A percentile compares a stretch with the other conserved stretches of the same genome.
Conservation (phyloP, 2,113 vertebrate species). For the Mesitornis unicolor region DNA sequence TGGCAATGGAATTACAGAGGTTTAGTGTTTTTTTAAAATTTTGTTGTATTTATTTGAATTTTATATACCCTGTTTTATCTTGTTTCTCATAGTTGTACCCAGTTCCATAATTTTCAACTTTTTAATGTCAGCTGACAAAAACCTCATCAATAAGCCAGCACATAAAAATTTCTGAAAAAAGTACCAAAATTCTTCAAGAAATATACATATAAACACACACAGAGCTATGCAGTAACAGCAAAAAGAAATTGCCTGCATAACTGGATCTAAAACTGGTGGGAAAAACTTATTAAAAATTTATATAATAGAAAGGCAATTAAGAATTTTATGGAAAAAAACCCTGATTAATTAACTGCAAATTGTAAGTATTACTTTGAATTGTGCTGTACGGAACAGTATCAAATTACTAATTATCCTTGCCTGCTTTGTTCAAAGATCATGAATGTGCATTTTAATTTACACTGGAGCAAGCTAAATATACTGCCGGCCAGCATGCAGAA, state of each 20-base stretch:
- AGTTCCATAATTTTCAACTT: not conserved
- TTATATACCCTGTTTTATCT: not conserved
- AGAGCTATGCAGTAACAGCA: not conserved
- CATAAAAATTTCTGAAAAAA: not conserved
- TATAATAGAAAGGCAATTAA: constrained; percentile 45
- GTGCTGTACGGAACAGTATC: not conserved
- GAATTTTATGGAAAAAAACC: not conserved
- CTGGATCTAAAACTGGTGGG: constrained; percentile 6
- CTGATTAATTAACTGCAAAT: constrained; percentile 60
- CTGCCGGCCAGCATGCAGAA: not conserved
- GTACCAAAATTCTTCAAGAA: not conserved
- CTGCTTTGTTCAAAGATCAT: constrained; percentile 21
- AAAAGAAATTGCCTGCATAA: not conserved
- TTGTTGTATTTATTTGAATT: not conserved
- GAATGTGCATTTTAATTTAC: constrained; percentile 25
- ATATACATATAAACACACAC: not conserved
- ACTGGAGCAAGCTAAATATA: not conserved
- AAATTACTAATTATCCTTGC: constrained; percentile 18
- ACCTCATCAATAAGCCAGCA: not conserved
- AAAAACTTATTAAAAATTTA: constrained; percentile 31
- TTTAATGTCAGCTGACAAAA: not conserved
- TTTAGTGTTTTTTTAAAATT: not conserved
- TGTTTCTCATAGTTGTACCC: not conserved
- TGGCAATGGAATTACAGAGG: not conserved
- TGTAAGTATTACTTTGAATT: constrained; percentile 43